These are phyloP conservation scores for Sprattus sprattus DNA, from an alignment of 2,113 vertebrate species.

Conservation along the genomic window DNA sequence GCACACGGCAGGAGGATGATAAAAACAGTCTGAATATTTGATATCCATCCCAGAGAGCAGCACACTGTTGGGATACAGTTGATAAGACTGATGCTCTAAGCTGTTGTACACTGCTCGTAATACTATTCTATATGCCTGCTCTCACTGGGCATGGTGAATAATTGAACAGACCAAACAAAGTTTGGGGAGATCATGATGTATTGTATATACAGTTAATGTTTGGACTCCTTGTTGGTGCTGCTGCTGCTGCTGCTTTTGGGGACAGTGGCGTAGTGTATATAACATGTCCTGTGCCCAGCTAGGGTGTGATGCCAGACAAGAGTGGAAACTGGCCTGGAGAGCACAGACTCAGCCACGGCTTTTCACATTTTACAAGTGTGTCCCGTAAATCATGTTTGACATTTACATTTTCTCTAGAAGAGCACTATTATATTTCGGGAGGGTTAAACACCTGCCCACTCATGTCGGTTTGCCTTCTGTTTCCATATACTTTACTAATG, in stretches of 20 bases:
- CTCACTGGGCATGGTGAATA: not conserved
- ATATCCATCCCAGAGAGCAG: not conserved
- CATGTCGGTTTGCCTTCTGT: conserved; percentile 20
- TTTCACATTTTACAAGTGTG: not conserved
- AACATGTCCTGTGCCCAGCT: not conserved
- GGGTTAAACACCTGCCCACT: not conserved
- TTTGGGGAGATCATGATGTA: not conserved
- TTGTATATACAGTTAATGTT: not conserved
- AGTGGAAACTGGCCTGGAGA: not conserved
- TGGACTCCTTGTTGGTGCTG: not conserved
- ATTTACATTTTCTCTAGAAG: conserved; percentile 3
- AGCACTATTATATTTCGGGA: not conserved
- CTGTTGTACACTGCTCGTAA: not conserved
- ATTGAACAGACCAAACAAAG: conserved; percentile 7
- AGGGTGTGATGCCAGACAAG: not conserved
- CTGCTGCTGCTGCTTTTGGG: not conserved
- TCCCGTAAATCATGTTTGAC: conserved; percentile 8
- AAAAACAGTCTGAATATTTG: not conserved
- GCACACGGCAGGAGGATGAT: not conserved
- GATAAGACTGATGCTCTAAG: not conserved
- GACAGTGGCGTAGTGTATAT: not conserved
- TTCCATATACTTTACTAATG: conserved; percentile 34
- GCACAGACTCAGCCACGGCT: not conserved
- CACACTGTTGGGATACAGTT: not conserved
- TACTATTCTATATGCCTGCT: not conserved